Base-by-base conservation (phyloP, 1,140 invertebrate genomes). In the Leptinotarsa lineolata region DNA sequence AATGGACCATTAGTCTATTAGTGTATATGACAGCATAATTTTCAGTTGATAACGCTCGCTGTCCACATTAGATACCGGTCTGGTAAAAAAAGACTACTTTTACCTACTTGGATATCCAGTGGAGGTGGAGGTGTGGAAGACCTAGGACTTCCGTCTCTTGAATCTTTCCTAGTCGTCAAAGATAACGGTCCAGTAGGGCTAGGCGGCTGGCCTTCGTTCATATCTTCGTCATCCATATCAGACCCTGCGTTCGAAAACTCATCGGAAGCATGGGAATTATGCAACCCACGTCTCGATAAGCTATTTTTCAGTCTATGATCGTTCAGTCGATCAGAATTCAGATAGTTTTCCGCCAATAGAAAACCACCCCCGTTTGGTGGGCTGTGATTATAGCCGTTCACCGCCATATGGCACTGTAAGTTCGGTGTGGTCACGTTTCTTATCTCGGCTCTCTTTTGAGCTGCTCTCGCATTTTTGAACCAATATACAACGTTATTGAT, bases 401-500 rank as follows among this genome's bases (percentile, higher is more conserved):
- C 78, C 5, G 87, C 83, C 46, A 89, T 81, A 77, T 88, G 88
- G 67, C 87, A 88, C 48, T 85, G 80, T 61, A 89, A 72, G 18
- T 87, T 87, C 68, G 87, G 85, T 30, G 79, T 78, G 22, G 79
- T 74, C 60, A 88, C 86, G 75, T 86, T 88, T 68, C 93, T 87
- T 70, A 92, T 89, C 85, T 95, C 93, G 0, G 93, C 93, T 58
- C 96, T 87, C 82, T 98, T 97, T 83, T 96, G 94, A 2, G 97
- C 97, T 12, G 97, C 97, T 69, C 97, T 88, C 0, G 97, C 96
- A 83, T 99, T 99, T 85, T 99, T 99, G 84, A 99, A 99, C 97
- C 97, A 99, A 84, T 98, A 98, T 21, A 98, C 96, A 13, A 99
- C 96, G 83, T 99, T 99, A 81, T 97, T 97, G 1, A 98, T 92